Evolutionary conservation across 1,140 invertebrate genomes (phyloP).

Genomic region (Drosophila obscura): DNA sequence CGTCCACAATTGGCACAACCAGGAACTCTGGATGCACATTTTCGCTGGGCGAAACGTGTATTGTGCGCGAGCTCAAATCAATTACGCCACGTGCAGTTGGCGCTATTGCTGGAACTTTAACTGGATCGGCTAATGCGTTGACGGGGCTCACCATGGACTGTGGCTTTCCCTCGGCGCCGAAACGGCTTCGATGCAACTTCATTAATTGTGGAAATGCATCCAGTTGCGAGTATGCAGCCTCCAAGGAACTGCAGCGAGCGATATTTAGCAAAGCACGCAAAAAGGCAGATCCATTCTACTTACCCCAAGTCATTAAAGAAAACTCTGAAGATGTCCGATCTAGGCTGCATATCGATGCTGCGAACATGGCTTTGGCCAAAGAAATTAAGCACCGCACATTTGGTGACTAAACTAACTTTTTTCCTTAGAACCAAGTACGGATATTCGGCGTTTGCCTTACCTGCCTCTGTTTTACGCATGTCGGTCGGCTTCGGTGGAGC

Average conservation of each 20-base stretch:
- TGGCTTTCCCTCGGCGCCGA: no score
- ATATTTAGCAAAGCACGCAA: no score
- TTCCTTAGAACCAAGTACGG: conserved; percentile 48
- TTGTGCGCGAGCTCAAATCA: no score
- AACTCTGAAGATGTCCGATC: conserved; percentile 26
- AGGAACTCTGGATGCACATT: conserved; percentile 42
- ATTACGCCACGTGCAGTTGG: no score
- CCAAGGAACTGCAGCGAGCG: no score
- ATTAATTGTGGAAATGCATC: no score
- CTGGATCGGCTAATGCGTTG: no score
- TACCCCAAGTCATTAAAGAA: conserved; percentile 59
- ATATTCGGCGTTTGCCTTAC: conserved; percentile 17
- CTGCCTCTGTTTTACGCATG: neutral
- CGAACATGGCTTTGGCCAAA: conserved; percentile 36
- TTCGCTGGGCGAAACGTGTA: neutral
- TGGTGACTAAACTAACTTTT: conserved; percentile 27
- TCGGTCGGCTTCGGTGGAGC: neutral
- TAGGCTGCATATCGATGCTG: conserved; percentile 30
- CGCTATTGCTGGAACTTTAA: no score
- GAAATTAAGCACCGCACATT: conserved; percentile 29
- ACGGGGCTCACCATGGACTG: no score
- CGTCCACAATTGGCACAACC: conserved; percentile 34
- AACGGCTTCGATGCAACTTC: no score
- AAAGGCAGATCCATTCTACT: neutral
- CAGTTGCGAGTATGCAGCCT: no score